Evolutionary conservation across 2,888 invertebrate species (phyloP).

Genomic region (Gari tellinella): DNA sequence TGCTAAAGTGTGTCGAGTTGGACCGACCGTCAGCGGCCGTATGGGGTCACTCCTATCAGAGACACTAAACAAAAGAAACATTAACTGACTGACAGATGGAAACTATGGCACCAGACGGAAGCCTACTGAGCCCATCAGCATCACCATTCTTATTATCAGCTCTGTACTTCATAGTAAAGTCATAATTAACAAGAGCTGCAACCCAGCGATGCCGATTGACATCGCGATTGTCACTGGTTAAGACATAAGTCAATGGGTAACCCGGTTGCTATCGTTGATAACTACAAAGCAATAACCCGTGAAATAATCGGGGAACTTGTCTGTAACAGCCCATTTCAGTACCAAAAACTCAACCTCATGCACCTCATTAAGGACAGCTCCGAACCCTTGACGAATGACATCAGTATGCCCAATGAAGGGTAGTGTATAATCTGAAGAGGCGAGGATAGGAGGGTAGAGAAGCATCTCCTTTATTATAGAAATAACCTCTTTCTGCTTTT

Average conservation of each 20-base stretch:
- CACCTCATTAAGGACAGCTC: not conserved
- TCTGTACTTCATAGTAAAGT: slow-evolving; percentile 2
- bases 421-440: not conserved
- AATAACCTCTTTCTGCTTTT: not conserved
- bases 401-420: not conserved
- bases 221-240: not conserved
- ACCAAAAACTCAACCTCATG: not conserved
- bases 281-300: not conserved
- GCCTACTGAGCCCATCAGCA: too few species aligned
- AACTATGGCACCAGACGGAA: not conserved
- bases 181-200: not conserved
- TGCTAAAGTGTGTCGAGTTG: not conserved
- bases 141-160: not conserved
- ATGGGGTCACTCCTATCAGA: not conserved
- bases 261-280: not conserved
- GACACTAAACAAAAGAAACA: slow-evolving; percentile 1
- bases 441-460: not conserved
- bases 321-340: not conserved
- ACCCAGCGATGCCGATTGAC: not conserved
- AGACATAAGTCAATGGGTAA: not conserved
- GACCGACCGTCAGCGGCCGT: not conserved
- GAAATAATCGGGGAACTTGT: not conserved
- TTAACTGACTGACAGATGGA: not conserved
- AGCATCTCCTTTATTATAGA: not conserved
- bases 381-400: not conserved